Evolutionary conservation across 2,797 vertebrate species (phyloP).

Genomic region (Galagoides demidoff): DNA sequence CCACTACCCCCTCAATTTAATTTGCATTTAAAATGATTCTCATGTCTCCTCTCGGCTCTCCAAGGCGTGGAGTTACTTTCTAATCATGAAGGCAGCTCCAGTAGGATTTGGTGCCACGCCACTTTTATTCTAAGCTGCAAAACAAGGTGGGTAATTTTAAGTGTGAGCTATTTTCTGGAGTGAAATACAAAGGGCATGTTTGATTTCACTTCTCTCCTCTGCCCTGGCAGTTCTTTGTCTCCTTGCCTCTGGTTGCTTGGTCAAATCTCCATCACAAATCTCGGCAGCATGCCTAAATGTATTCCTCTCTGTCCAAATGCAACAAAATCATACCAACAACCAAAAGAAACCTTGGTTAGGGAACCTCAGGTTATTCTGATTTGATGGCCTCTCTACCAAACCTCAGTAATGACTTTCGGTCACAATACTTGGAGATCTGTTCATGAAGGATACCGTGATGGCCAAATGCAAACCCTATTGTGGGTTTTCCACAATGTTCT

Average conservation of each 20-base stretch:
- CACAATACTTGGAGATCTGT: neutral
- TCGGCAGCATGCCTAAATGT: neutral
- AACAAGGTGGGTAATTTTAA: conserved; percentile 88
- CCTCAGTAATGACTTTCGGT: neutral
- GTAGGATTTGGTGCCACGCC: conserved; percentile 83
- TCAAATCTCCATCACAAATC: conserved; percentile 74
- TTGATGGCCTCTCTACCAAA: neutral
- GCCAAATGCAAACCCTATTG: neutral
- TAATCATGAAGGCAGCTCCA: conserved; percentile 85
- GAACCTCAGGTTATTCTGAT: neutral
- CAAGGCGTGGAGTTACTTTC: conserved; percentile 88
- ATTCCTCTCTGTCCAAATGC: neutral
- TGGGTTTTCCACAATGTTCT: neutral
- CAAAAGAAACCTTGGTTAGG: neutral
- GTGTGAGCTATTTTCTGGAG: conserved; percentile 84
- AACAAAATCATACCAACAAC: neutral
- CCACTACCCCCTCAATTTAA: conserved; percentile 89
- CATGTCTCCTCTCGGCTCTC: conserved; percentile 85
- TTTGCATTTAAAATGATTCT: conserved; percentile 91
- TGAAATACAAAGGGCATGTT: conserved; percentile 79
- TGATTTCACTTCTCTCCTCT: conserved; percentile 74
- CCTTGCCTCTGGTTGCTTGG: conserved; percentile 75
- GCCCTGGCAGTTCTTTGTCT: conserved; percentile 75
- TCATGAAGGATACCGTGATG: neutral
- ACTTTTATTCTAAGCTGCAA: conserved; percentile 87